A percentile compares a stretch with the other conserved stretches of the same genome.
These are phyloP conservation scores for Hirudinaria manillensis DNA, from an alignment of 2,888 invertebrate species.

Conservation along the genomic window DNA sequence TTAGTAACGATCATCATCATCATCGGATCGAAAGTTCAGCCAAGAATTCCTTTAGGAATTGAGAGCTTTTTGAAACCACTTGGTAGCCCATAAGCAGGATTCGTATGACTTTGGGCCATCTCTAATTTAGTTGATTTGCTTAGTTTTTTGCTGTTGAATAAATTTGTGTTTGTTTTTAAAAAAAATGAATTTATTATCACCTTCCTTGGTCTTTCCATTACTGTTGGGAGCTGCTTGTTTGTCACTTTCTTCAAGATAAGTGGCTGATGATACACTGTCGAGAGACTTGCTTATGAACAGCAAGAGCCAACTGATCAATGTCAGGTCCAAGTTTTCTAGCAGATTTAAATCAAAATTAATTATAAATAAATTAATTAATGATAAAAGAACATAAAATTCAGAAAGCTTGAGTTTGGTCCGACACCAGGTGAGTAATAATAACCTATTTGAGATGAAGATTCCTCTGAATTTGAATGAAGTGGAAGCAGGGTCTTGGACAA, in stretches of 20 bases:
- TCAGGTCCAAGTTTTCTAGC: constrained; percentile 58
- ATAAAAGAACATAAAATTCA: constrained; percentile 6
- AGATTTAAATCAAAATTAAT: background rate
- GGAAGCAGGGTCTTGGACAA: constrained; percentile 56
- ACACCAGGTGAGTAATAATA: too few species aligned
- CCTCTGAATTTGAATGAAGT: constrained; percentile 23
- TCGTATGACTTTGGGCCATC: too few species aligned
- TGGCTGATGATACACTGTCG: constrained; percentile 30
- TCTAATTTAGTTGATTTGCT: too few species aligned
- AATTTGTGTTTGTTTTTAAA: too few species aligned
- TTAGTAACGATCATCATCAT: too few species aligned
- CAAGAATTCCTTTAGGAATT: too few species aligned
- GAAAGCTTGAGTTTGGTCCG: background rate
- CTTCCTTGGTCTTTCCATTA: constrained; percentile 1
- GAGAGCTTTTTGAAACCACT: too few species aligned
- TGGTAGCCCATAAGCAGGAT: too few species aligned
- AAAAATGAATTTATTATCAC: background rate
- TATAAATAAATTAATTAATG: background rate
- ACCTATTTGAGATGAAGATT: too few species aligned
- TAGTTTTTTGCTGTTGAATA: too few species aligned
- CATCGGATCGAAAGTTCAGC: too few species aligned
- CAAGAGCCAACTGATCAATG: constrained; percentile 69
- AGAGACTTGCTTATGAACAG: constrained; percentile 71
- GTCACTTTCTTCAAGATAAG: constrained; percentile 5
- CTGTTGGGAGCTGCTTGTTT: background rate